Base-by-base conservation (phyloP, 2,888 invertebrate genomes). In the Apoderus coryli region DNA sequence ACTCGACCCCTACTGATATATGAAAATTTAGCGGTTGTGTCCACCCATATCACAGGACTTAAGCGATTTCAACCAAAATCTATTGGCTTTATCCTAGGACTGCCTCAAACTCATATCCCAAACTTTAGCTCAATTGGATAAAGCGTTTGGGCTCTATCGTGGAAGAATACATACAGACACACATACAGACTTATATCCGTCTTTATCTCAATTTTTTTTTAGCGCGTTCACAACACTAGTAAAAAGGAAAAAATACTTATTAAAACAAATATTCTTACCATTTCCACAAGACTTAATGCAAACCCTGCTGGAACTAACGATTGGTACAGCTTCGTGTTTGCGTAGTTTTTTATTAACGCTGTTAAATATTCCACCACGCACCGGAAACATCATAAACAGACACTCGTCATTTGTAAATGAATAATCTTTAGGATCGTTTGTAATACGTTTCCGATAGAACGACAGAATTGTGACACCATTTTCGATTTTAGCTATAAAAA, bases 321-420 rank as follows among this genome's bases (percentile, higher is more conserved):
- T 57, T 0, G 89, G 89, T 0, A 71, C 65, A 16, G 64, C 63
- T 40, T 73, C 67, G 48, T 90, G 90, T 45, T 84, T 85, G 40
- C 76, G 67, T 14, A 84, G 84, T 41, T 84, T 77, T 54, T 89
- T 89, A 57, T 76, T 86, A 11, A 81, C 80, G 3, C 78, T 63
- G 51, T 88, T 77, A 53, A 78, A 86, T 3, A 64, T 65, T 0
- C 90, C 89, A 4, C 89, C 89, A 48, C 76, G 71, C 0, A 81
- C 72, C 2, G 85, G 78, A 64, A 84, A 90, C 71, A 89, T 79
- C 63, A 90, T 67, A 58, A 84, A 85, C 19, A 84, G 61, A 45
- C 90, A 90, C 34, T 76, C 69, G 1, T 72, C 72, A 48, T 88
- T 78, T 2, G 80, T 77, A 57, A 89, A 88, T 2, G 78, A 73